These are phyloP conservation scores for Elymnias hypermnestra DNA, from an alignment of 1,140 invertebrate genomes.

Conservation along the genomic window DNA sequence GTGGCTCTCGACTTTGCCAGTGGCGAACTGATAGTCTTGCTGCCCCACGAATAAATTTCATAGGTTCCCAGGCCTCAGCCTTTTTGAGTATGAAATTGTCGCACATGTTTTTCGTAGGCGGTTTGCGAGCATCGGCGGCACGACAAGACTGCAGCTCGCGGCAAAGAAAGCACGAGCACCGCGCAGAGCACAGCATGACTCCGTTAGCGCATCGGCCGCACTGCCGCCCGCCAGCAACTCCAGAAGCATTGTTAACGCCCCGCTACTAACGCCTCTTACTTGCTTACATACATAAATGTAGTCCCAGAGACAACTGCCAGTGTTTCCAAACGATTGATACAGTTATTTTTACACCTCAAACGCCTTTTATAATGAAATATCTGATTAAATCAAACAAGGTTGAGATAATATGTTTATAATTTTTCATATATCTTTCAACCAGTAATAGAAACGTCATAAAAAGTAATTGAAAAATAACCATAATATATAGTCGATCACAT, in stretches of 20 bases:
- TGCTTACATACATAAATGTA: conserved; percentile 27
- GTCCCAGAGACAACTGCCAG: background rate
- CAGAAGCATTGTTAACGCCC: conserved; percentile 55
- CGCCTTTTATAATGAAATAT: background rate
- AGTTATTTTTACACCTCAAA: no score
- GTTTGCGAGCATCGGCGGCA: conserved; percentile 58
- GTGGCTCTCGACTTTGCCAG: conserved; percentile 65
- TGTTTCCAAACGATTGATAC: no score
- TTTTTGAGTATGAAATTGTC: conserved; percentile 78
- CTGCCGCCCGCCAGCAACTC: conserved; percentile 38
- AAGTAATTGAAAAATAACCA: no score
- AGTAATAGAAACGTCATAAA: no score
- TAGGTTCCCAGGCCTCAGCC: conserved; percentile 74
- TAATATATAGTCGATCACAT: no score
- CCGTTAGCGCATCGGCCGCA: conserved; percentile 54
- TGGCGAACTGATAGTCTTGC: conserved; percentile 69
- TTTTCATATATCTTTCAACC: no score
- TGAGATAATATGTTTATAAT: no score
- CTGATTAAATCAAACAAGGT: no score
- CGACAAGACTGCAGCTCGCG: conserved; percentile 75
- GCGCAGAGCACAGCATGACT: conserved; percentile 74
- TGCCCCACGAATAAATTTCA: conserved; percentile 75
- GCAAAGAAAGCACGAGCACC: conserved; percentile 78
- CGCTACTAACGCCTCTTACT: conserved; percentile 43
- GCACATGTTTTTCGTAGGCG: conserved; percentile 52